Evolutionary conservation across 37 sponge, comb jelly and placozoan genomes (phyloP).

Genomic region (Agelas oroides): DNA sequence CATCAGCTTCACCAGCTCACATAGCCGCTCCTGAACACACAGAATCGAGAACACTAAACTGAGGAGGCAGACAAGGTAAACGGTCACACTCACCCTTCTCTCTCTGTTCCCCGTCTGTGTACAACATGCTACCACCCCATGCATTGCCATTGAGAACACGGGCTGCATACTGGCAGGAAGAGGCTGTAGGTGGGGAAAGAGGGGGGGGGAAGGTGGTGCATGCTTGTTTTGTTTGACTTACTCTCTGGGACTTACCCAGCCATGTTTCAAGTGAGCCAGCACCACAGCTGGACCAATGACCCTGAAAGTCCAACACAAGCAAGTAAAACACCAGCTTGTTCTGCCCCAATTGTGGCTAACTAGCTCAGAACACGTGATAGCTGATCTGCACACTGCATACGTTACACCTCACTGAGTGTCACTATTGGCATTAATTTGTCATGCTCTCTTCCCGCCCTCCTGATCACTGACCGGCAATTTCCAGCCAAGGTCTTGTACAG

Average conservation of each 20-base stretch:
- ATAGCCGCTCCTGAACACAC: conserved; percentile 44
- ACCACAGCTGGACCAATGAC: conserved; percentile 74
- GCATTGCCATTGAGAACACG: conserved; percentile 78
- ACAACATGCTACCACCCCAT: conserved; percentile 70
- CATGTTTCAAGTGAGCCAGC: conserved; percentile 55
- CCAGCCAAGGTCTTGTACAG: conserved; percentile 34
- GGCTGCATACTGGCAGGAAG: conserved; percentile 51
- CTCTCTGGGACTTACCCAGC: conserved; percentile 62
- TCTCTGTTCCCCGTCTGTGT: conserved; percentile 74
- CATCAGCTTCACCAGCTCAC: conserved; percentile 73
- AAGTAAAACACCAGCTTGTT: no score
- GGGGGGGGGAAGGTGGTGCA: not conserved
- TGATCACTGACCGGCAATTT: conserved; percentile 43
- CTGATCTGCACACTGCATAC: not conserved
- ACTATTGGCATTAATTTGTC: not conserved
- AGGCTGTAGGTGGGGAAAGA: conserved; percentile 24
- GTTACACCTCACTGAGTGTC: no score
- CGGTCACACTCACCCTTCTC: conserved; percentile 55
- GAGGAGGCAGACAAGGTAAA: no score
- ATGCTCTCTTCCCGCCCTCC: not conserved
- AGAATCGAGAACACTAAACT: not conserved
- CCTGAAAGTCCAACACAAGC: conserved; percentile 24
- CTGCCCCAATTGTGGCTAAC: no score
- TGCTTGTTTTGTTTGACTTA: no score
- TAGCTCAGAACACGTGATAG: not conserved